Evolutionary conservation across 2,113 vertebrate genomes (phyloP), one percentile per base, ranked within the genome.

Genomic region (Rhynchopsitta pachyrhyncha): DNA sequence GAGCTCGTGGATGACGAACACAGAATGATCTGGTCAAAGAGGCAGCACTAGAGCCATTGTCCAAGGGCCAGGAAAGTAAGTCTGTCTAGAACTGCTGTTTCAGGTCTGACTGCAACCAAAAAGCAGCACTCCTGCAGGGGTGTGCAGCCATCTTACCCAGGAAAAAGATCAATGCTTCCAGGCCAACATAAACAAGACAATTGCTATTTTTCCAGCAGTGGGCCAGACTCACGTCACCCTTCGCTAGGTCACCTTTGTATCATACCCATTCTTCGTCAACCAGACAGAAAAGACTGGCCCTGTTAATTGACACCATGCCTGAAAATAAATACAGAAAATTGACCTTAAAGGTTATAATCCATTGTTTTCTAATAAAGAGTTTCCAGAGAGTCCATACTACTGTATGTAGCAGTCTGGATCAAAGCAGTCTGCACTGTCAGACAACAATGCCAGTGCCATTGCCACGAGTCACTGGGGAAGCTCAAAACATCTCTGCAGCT

Each of bases 21-120:
- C 28, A 4, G 28, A 25, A 5, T 1, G 66, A n/a, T 8, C 0
- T 41, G 81, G 47, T 59, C 31, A 42, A 60, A 79, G 44, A 47
- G 47, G 29, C 42, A 63, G 55, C 0, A 2, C 24, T n/a, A 11
- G 39, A 33, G 33, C 22, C 49, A 33, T 62, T 1, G 2, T 10
- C n/a, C 79, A 53, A n/a, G 31, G 44, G 37, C 53, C 41, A 31
- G 47, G 23, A 22, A 52, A 66, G 17, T 2, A 52, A 66, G 13
- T 2, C 39, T 33, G 2, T 4, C 17, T 7, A 69, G 63, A 37
- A 28, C 19, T 73, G 70, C 17, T 53, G 16, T 37, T 68, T 41
- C 39, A 42, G 35, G 17, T 55, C 62, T 15, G 33, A 31, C 41
- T 52, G 15, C 41, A 22, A 9, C 22, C 20, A 5, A 33, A 64